Evolutionary conservation across 2,113 vertebrate genomes (phyloP).

Genomic region (Rhabdornis inornatus): DNA sequence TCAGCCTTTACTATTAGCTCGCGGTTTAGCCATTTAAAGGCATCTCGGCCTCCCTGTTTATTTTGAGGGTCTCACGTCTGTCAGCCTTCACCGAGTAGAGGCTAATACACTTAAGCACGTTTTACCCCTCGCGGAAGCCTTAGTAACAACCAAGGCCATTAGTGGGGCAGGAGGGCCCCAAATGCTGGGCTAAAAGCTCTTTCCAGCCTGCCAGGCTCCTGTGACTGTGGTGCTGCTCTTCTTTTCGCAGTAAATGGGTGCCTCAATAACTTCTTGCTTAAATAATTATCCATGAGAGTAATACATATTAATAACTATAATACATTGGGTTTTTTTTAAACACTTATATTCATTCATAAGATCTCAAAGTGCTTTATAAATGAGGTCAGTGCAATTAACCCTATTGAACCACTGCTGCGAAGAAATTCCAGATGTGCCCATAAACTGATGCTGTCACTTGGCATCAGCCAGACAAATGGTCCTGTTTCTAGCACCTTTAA

Average conservation of each 20-base stretch:
- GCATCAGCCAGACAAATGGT: neutral
- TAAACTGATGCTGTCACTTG: neutral
- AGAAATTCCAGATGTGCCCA: neutral
- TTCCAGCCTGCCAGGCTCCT: neutral
- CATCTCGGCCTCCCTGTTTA: neutral
- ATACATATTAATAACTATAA: conserved; percentile 25
- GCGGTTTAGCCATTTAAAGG: neutral
- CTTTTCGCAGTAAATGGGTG: neutral
- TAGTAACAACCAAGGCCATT: neutral
- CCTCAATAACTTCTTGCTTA: neutral
- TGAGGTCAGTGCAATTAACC: conserved; percentile 21
- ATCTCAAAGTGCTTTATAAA: conserved; percentile 44
- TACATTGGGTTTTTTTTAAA: neutral
- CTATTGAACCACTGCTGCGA: neutral
- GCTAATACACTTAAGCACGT: neutral
- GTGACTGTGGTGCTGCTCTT: neutral
- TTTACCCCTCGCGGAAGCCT: neutral
- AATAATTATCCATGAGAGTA: conserved; percentile 13
- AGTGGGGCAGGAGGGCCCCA: neutral
- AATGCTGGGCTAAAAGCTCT: neutral
- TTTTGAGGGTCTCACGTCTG: neutral
- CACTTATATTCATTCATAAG: conserved; percentile 8
- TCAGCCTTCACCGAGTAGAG: neutral
- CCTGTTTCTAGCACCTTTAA: neutral
- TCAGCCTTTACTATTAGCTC: neutral